These are phyloP conservation scores for Lepetodrilus schrolli DNA, from an alignment of 2,888 invertebrate genomes.

Conservation along the genomic window DNA sequence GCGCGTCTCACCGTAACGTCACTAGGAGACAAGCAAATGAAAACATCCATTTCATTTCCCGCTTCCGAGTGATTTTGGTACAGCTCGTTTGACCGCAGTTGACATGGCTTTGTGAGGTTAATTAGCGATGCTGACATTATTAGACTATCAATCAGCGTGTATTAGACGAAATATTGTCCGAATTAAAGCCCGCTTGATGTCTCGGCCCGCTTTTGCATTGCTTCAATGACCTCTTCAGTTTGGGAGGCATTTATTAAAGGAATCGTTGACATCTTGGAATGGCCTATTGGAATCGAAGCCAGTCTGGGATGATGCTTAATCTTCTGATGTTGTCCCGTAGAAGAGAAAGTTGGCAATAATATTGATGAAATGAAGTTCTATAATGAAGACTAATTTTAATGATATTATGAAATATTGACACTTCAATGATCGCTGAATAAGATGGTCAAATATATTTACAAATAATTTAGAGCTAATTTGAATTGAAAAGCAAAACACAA, in stretches of 20 bases:
- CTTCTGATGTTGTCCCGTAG: too few relatives aligned
- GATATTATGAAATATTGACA: too few relatives aligned
- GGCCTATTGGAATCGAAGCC: too few relatives aligned
- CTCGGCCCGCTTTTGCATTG: not conserved
- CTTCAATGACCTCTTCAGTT: not conserved
- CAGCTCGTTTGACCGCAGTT: slow-evolving; percentile 27
- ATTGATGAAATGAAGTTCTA: too few relatives aligned
- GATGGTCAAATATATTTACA: too few relatives aligned
- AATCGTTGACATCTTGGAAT: too few relatives aligned
- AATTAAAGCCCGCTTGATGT: slow-evolving; percentile 32
- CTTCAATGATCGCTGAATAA: too few relatives aligned
- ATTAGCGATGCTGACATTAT: slow-evolving; percentile 40
- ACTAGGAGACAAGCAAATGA: slow-evolving; percentile 12
- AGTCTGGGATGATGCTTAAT: too few relatives aligned
- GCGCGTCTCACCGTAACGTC: slow-evolving; percentile 3
- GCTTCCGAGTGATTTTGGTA: not conserved
- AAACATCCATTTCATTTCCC: slow-evolving; percentile 22
- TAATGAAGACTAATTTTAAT: too few relatives aligned
- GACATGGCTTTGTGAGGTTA: slow-evolving; percentile 38
- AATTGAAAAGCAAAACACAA: too few relatives aligned
- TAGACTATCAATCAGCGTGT: slow-evolving; percentile 39
- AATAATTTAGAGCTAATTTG: too few relatives aligned
- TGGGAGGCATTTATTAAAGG: not conserved
- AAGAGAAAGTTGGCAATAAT: too few relatives aligned
- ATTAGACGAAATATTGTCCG: slow-evolving; percentile 36